phyloP scores from a whole-genome alignment of 2,888 invertebrate species.

The Lepidochrysops patricia region DNA sequence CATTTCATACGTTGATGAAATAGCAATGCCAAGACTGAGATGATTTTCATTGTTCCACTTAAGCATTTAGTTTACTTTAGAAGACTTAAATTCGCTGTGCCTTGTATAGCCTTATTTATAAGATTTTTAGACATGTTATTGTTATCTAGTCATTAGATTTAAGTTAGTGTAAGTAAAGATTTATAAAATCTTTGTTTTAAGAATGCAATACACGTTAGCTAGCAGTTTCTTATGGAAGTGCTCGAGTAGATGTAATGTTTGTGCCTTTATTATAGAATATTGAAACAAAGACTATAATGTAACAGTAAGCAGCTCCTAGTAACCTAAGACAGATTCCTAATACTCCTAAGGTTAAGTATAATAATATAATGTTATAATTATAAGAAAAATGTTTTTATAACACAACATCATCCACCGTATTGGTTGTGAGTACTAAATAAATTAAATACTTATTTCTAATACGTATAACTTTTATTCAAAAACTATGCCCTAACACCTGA shows the following conservation, averaged over 20 bases:
- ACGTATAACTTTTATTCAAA: background rate
- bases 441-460: background rate
- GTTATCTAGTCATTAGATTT: slow-evolving; percentile 68
- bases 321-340: slow-evolving; percentile 71
- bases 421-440: slow-evolving; percentile 16
- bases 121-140: slow-evolving; percentile 41
- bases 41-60: slow-evolving; percentile 50
- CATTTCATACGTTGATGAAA: slow-evolving; percentile 60
- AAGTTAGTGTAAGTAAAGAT: slow-evolving; percentile 37
- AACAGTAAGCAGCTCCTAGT: slow-evolving; percentile 43
- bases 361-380: slow-evolving; percentile 30
- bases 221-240: background rate
- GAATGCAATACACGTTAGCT: slow-evolving; percentile 9
- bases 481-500: background rate
- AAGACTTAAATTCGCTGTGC: slow-evolving; percentile 63
- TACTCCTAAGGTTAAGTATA: slow-evolving; percentile 38
- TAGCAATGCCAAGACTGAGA: slow-evolving; percentile 63
- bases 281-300: slow-evolving; percentile 66
- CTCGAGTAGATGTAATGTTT: slow-evolving; percentile 1
- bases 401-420: slow-evolving; percentile 17
- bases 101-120: slow-evolving; percentile 54
- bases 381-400: slow-evolving; percentile 27
- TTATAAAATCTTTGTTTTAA: slow-evolving; percentile 16
- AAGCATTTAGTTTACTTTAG: slow-evolving; percentile 59
- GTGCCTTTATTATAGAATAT: slow-evolving; percentile 23